These are phyloP conservation scores for Esox masquinongy DNA, from an alignment of 2,797 vertebrate genomes.

Conservation along the genomic window DNA sequence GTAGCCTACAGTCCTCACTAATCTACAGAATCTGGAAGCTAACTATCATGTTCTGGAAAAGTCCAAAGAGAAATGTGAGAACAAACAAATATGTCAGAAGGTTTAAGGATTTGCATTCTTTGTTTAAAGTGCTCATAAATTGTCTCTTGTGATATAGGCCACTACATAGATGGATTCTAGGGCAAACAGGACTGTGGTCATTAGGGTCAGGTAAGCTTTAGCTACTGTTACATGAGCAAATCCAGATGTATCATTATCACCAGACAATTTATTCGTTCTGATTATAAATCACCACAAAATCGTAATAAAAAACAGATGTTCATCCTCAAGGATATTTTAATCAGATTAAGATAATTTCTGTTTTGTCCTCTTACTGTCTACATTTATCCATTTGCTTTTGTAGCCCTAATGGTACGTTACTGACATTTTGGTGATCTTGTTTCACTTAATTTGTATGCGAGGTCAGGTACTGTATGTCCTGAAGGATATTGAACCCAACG, in stretches of 20 bases:
- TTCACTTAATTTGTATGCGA: neutral
- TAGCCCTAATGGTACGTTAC: neutral
- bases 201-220: neutral
- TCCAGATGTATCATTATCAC: conserved; percentile 8
- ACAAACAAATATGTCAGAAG: conserved; percentile 25
- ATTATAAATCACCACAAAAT: neutral
- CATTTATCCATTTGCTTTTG: neutral
- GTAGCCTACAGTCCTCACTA: neutral
- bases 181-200: neutral
- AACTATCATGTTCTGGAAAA: conserved; percentile 1
- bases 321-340: neutral
- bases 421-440: neutral
- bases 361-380: neutral
- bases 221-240: neutral
- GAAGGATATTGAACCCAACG: neutral
- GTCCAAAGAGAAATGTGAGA: conserved; percentile 16
- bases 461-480: neutral
- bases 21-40: neutral
- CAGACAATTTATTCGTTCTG: neutral
- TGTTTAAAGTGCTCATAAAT: conserved; percentile 38
- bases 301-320: neutral
- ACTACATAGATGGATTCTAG: neutral
- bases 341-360: neutral
- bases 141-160: conserved; percentile 24
- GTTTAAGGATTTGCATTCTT: conserved; percentile 49